Percentiles rank a stretch among this genome's conserved stretches.
Conservation (phyloP, 2,113 vertebrate species). For the Petaurus breviceps region DNA sequence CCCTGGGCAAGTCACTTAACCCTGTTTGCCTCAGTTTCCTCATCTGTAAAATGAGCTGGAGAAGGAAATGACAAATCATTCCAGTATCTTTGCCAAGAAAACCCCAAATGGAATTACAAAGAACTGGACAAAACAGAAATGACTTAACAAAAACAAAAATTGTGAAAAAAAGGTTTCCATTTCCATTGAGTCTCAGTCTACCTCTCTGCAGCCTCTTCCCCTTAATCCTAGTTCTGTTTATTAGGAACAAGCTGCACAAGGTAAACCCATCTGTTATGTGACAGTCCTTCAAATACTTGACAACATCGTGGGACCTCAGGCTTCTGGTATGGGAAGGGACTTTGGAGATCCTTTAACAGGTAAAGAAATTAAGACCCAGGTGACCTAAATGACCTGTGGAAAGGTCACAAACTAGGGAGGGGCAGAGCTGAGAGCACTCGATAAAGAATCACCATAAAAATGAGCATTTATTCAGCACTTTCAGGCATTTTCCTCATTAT, state of each 20-base stretch:
- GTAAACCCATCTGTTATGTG: background rate
- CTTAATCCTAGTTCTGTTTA: background rate
- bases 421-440: background rate
- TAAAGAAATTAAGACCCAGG: background rate
- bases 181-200: background rate
- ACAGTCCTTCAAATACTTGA: background rate
- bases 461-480: background rate
- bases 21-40: background rate
- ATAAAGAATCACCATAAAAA: background rate
- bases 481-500: background rate
- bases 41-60: background rate
- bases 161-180: background rate
- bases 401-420: background rate
- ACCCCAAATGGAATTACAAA: background rate
- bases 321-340: background rate
- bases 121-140: background rate
- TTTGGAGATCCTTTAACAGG: background rate
- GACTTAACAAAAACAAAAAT: background rate
- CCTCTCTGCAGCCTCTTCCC: background rate
- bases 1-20: background rate
- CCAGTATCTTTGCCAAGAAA: background rate
- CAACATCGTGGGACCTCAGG: too few species aligned
- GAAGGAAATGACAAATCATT: background rate
- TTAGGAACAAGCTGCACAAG: background rate
- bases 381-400: background rate